These are phyloP conservation scores for Megalops cyprinoides DNA, from an alignment of 2,797 vertebrate genomes.

Conservation along the genomic window DNA sequence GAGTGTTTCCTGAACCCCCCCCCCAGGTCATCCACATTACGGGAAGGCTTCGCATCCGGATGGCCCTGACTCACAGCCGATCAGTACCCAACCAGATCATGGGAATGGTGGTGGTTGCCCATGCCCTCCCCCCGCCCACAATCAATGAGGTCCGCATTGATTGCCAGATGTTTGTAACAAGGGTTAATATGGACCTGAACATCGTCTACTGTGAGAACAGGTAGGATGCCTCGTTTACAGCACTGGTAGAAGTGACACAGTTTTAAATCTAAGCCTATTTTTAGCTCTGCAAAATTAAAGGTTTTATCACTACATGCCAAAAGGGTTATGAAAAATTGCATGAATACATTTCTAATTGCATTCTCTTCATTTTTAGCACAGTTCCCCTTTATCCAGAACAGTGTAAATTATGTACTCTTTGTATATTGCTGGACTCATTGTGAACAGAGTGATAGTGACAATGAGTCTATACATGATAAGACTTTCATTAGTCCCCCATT, in stretches of 20 bases:
- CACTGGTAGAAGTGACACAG: neutral
- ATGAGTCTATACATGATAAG: no score
- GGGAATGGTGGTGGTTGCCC: conserved; percentile 96
- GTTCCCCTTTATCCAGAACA: no score
- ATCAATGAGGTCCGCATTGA: conserved; percentile 99
- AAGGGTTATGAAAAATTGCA: neutral
- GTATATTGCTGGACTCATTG: no score
- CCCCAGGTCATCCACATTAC: conserved; percentile 96
- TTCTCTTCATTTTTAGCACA: neutral
- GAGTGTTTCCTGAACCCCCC: conserved; percentile 12
- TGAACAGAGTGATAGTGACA: no score
- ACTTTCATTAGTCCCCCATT: no score
- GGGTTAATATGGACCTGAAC: conserved; percentile 99
- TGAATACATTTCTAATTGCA: neutral
- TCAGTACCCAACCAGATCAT: conserved; percentile 94
- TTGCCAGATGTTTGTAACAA: conserved; percentile 98
- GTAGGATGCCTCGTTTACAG: conserved; percentile 60
- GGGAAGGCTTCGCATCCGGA: conserved; percentile 91
- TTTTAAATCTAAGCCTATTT: neutral
- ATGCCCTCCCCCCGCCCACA: conserved; percentile 94
- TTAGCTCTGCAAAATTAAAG: neutral
- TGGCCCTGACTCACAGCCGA: conserved; percentile 89
- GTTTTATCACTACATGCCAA: neutral
- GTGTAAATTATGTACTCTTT: no score
- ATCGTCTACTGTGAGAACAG: conserved; percentile 99